Base-by-base conservation (phyloP, 1,140 invertebrate species). In the Papilio glaucus region DNA sequence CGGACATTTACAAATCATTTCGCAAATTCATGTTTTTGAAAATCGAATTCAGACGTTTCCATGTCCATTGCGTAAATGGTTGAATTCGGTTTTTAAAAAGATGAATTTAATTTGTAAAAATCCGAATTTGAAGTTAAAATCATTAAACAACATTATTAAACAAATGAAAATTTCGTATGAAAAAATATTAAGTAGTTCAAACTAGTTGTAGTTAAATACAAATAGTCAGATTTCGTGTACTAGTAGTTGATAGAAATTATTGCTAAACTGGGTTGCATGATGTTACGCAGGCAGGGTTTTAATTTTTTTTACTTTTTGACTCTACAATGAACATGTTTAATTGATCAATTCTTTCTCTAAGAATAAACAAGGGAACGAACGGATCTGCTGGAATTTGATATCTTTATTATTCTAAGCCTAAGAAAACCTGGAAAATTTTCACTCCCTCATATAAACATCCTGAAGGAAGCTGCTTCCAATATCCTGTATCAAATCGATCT, bases 231-330 rank as follows among this genome's bases (percentile, higher is more conserved):
- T 57, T 57, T 24, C 49, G 21, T 57, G 8, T 57, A 57, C 49
- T 57, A 57, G 24, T 57, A 57, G 49, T 57, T 21, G 49, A 57
- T 57, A 57, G 49, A 57, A 24, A 57, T 57, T 24, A 53, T 21
- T 21, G 3, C n/a, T n/a, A n/a, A n/a, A n/a, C n/a, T 49, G 45
- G 15, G 15, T 49, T 72, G 41, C 5, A 57, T 24, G 10, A 18
- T 4, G 12, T 57, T 26, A 57, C 4, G 21, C 24, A 57, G 8
- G 15, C 21, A 57, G 49, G 49, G 21, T 57, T 49, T 6, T 33
- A 21, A 49, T 21, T 49, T 21, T 49, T 49, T 9, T 8, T 18
- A 49, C 15, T 49, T 49, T n/a, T 41, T 41, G 10, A 41, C 1
- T 13, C 0, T 41, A 41, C 39, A 13, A 13, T 49, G 45, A 33